A percentile compares a stretch with the other conserved stretches of the same genome.
Evolutionary conservation across 1,140 invertebrate genomes (phyloP).

Genomic region (Triops cancriformis): DNA sequence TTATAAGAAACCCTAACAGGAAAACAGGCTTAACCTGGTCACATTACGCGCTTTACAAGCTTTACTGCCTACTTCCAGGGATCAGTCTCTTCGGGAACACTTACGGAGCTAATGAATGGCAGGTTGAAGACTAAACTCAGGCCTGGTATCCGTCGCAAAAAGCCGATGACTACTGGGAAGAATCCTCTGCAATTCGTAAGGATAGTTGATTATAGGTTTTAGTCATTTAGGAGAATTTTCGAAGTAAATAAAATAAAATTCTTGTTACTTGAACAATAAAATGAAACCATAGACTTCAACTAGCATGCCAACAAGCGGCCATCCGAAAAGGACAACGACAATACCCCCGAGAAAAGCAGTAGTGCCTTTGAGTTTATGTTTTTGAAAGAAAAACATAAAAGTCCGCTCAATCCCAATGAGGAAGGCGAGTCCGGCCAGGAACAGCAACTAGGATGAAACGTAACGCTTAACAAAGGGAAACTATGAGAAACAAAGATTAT

Average conservation of each 20-base stretch:
- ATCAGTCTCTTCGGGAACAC: constrained; percentile 28
- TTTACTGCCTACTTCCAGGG: background rate
- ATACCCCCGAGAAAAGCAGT: constrained; percentile 91
- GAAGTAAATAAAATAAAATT: no score
- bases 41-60: background rate
- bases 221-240: no score
- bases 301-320: constrained; percentile 92
- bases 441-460: constrained; percentile 72
- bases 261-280: constrained; percentile 64
- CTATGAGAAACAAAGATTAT: constrained; percentile 19
- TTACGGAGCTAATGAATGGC: constrained; percentile 51
- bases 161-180: constrained; percentile 56
- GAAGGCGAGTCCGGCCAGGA: constrained; percentile 87
- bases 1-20: background rate
- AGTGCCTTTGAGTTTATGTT: constrained; percentile 89
- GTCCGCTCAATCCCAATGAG: constrained; percentile 94
- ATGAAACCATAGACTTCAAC: constrained; percentile 86
- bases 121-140: constrained; percentile 51
- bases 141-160: constrained; percentile 53
- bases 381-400: constrained; percentile 96
- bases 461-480: constrained; percentile 24
- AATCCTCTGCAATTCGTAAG: constrained; percentile 49
- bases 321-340: constrained; percentile 85
- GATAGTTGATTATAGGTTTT: background rate
- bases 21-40: background rate